Percentiles rank a stretch among this genome's conserved stretches.
These are phyloP conservation scores for Merodon equestris DNA, from an alignment of 2,888 invertebrate genomes.

Conservation along the genomic window DNA sequence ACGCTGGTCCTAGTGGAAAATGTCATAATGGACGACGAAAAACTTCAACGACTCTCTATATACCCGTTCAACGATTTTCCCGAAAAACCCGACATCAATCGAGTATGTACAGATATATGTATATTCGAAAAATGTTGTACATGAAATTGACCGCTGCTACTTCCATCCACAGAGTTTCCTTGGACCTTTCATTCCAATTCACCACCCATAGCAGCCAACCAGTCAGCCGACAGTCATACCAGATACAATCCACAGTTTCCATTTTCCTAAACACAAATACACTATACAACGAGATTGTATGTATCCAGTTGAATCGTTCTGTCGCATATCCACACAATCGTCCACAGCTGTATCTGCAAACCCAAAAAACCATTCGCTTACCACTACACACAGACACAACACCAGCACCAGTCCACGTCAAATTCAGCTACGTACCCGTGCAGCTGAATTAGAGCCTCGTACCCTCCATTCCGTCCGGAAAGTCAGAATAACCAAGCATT, in stretches of 20 bases:
- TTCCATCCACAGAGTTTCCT: conserved; percentile 46
- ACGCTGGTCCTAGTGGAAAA: conserved; percentile 53
- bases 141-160: conserved; percentile 54
- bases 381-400: conserved; percentile 26
- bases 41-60: conserved; percentile 43
- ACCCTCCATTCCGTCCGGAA: conserved; percentile 35
- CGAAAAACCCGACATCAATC: conserved; percentile 4
- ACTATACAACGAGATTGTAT: conserved; percentile 1
- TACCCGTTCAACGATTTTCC: conserved; percentile 35
- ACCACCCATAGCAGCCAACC: conserved; percentile 38
- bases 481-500: conserved; percentile 25
- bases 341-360: conserved; percentile 58
- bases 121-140: conserved; percentile 26
- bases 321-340: conserved; percentile 27
- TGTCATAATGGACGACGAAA: conserved; percentile 64
- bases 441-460: conserved; percentile 59
- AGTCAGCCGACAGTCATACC: conserved; percentile 3
- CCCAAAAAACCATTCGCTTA: no score
- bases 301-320: conserved; percentile 1
- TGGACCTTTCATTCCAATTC: conserved; percentile 41
- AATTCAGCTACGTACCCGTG: conserved; percentile 50
- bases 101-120: conserved; percentile 3
- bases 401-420: conserved; percentile 4
- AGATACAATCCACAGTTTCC: conserved; percentile 56
- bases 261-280: conserved; percentile 36